A percentile compares a stretch with the other conserved stretches of the same genome.
Evolutionary conservation across 2,888 invertebrate genomes (phyloP).

Genomic region (Mycalesis mineus): DNA sequence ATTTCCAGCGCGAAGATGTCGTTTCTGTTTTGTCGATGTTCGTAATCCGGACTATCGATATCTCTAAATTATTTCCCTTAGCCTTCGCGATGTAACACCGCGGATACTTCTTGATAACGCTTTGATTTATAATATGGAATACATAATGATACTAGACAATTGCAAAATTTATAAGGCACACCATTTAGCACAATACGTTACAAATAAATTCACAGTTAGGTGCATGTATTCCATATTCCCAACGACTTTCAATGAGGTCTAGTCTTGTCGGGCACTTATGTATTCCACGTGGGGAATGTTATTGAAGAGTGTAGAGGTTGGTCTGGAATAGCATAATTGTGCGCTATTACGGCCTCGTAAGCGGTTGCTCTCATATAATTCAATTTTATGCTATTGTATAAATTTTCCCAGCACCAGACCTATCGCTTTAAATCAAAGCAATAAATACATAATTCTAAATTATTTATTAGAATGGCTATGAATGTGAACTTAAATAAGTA

Average conservation of each 20-base stretch:
- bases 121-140: constrained; percentile 73
- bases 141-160: constrained; percentile 74
- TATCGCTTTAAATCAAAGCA: constrained; percentile 12
- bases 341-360: constrained; percentile 24
- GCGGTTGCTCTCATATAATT: constrained; percentile 28
- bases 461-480: not conserved
- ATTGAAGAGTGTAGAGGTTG: constrained; percentile 28
- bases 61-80: constrained; percentile 66
- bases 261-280: constrained; percentile 52
- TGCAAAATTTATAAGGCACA: constrained; percentile 68
- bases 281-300: constrained; percentile 47
- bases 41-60: constrained; percentile 55
- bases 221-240: constrained; percentile 60
- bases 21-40: constrained; percentile 39
- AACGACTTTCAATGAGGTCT: constrained; percentile 49
- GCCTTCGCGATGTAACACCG: constrained; percentile 60
- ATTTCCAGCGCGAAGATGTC: constrained; percentile 34
- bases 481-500: not conserved
- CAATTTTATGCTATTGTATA: constrained; percentile 28
- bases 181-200: constrained; percentile 58
- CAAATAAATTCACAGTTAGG: constrained; percentile 69
- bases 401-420: constrained; percentile 22
- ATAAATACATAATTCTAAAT: constrained; percentile 17
- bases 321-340: constrained; percentile 29
- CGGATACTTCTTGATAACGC: constrained; percentile 64